Base-by-base conservation (phyloP, 2,113 vertebrate genomes). In the Neomonachus schauinslandi region DNA sequence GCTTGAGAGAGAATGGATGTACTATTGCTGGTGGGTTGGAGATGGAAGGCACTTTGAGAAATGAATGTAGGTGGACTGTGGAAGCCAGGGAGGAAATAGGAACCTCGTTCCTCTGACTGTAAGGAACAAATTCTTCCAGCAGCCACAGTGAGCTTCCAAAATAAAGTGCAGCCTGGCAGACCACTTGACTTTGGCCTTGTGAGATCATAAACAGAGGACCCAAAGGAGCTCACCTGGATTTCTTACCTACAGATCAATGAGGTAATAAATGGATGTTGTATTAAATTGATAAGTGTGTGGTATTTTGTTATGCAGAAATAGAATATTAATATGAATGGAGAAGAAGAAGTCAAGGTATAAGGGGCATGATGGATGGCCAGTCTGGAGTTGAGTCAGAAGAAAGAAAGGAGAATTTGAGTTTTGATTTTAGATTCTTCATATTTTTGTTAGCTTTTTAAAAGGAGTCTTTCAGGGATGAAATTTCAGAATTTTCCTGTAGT, bases 361-460 rank as follows among this genome's bases (percentile, higher is more conserved):
- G 2, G 4, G 24, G 0, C 79, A 1, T 72, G 21, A 36, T 24
- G 2, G 7, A 24, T 76, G 22, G 36, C 0, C 2, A 63, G 18
- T 36, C 4, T 74, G 31, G 36, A 46, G 31, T 85, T 63, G n/a
- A 72, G 2, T 80, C 36, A 81, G 16, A n/a, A 86, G 6, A 19
- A 0, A 21, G 13, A 72, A 86, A 81, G 53, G 42, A 51, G 31
- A 90, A 18, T 72, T 72, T 72, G 28, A 71, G 14, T 84, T 85
- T 69, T 39, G 19, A 51, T 33, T 94, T 72, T 86, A 85, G 19
- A 53, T 93, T 88, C 24, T 82, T 33, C 9, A 36, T 88, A 36
- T 65, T 90, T 83, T 86, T 86, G 46, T 77, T 69, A 61, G 14
- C 24, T 46, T 71, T 96, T 84, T 31, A 39, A 39, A 33, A 89